Conservation (phyloP, 2,797 vertebrate genomes). For the Pangasius djambal region DNA sequence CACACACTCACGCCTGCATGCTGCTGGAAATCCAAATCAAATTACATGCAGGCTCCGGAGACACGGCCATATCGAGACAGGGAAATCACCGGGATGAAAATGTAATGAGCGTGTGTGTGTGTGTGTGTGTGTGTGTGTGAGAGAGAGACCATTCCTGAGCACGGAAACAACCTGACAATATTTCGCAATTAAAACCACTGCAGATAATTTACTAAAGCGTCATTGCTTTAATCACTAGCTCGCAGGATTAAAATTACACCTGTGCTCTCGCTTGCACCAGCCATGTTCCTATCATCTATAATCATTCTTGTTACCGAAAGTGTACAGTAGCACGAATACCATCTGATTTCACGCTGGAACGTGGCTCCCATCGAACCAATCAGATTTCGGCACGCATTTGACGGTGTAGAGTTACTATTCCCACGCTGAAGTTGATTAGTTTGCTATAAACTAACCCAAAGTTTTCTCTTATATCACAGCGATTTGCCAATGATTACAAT, state of each 20-base stretch:
- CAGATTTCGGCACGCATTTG: not conserved
- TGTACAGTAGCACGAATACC: not conserved
- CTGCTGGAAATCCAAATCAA: slow-evolving; percentile 45
- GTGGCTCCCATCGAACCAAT: not conserved
- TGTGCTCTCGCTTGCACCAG: not conserved
- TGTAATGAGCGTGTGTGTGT: slow-evolving; percentile 22
- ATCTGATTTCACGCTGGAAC: not conserved
- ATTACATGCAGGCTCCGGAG: slow-evolving; percentile 39
- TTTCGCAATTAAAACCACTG: not conserved
- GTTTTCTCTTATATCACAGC: not conserved
- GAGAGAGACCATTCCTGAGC: not conserved
- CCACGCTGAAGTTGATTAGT: not conserved
- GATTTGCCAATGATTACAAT: not conserved
- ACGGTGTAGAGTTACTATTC: not conserved
- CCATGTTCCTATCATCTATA: not conserved
- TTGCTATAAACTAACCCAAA: not conserved
- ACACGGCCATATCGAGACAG: slow-evolving; percentile 23
- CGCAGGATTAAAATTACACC: not conserved
- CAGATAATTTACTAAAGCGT: not conserved
- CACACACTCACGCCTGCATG: not conserved
- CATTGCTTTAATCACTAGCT: not conserved
- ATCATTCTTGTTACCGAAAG: not conserved
- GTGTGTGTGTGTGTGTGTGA: slow-evolving; percentile 12
- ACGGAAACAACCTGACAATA: not conserved
- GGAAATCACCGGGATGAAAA: slow-evolving; percentile 35